These are phyloP conservation scores for Thomomys bottae DNA, from an alignment of 2,113 vertebrate species.

Conservation along the genomic window DNA sequence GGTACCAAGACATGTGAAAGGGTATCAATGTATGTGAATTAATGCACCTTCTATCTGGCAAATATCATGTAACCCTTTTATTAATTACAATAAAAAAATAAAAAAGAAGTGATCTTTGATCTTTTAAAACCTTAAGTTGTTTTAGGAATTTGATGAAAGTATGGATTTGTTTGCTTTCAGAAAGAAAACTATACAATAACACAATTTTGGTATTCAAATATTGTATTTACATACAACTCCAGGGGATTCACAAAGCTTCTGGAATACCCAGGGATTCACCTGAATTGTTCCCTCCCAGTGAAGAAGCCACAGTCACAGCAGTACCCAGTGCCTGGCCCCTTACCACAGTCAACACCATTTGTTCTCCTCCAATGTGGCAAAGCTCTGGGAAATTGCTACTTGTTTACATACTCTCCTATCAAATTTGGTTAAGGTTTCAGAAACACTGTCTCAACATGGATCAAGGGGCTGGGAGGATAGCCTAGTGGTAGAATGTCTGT, in stretches of 20 bases:
- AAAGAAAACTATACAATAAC: conserved; percentile 1
- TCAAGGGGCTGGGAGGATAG: no score
- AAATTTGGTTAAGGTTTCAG: neutral
- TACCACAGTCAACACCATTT: neutral
- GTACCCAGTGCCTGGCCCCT: neutral
- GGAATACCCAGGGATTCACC: neutral
- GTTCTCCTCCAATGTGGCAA: rapidly evolving
- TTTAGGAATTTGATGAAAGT: conserved; percentile 15
- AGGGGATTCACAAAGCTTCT: neutral
- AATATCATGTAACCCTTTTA: no score
- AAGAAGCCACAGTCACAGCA: neutral
- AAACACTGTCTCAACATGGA: no score
- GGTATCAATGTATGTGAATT: no score
- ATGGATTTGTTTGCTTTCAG: neutral
- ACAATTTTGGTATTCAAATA: neutral
- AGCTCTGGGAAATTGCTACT: neutral
- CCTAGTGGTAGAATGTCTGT: no score
- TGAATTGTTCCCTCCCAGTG: neutral
- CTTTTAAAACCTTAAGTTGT: neutral
- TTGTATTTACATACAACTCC: neutral
- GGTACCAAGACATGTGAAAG: no score
- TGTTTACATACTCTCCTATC: neutral
- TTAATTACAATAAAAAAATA: no score
- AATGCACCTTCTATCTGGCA: no score
- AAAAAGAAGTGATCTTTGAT: neutral